Base-by-base conservation (phyloP, 2,888 invertebrate genomes). In the Junonia oenone region DNA sequence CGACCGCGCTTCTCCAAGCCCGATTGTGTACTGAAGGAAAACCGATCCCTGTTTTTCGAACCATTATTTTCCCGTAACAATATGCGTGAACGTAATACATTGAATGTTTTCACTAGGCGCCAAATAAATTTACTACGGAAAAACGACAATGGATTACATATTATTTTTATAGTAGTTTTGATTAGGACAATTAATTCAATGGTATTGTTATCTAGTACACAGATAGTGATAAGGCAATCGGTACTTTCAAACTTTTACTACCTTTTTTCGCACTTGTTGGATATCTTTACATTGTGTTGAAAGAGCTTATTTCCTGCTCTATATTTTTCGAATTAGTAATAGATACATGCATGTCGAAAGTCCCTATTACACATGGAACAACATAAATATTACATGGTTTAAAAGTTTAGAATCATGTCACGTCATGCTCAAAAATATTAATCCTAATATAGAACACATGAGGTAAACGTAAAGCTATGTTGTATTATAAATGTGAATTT, bases 11-110 rank as follows among this genome's bases (percentile, higher is more conserved):
- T 35, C 22, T 14, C 29, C 40, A 51, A 47, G 51, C 40, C 47
- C 46, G 29, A 55, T 47, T 43, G 43, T 37, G 40, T 29, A 58
- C 58, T 58, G 51, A 47, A 55, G 26, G 57, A 51, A 58, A 57
- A 51, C 19, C 37, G 40, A 33, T 26, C 26, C 22, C 43, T 13
- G n/a, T 43, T 43, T 43, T 6, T 22, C 19, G 22, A 43, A 43
- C 6, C 43, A 26, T 43, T 43, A 43, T 5, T 40, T 40, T 17
- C 11, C 9, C 26, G 26, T 26, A 43, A 13, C 13, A 13, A 43
- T 43, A 26, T 6, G 13, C 13, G 11, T 13, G 43, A 26, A 43
- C 26, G 8, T 2, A n/a, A 43, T 43, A 22, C 43, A 43, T 43
- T 43, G 43, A n/a, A 11, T 26, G 2, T 6, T 26, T 13, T 26